These are phyloP conservation scores for Whitmania pigra DNA, from an alignment of 1,140 invertebrate species.

Conservation along the genomic window DNA sequence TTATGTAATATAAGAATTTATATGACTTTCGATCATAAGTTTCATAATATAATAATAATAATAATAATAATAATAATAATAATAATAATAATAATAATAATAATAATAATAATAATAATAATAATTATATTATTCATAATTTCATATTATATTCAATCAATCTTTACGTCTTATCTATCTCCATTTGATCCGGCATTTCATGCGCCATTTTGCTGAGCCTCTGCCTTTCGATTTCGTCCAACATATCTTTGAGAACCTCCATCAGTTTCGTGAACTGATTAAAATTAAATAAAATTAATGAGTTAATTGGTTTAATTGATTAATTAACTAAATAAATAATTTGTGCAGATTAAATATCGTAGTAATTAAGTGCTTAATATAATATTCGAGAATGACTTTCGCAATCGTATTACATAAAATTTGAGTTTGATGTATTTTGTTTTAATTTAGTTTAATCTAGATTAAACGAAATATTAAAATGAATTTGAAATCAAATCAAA, in stretches of 20 bases:
- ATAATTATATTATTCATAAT: neutral
- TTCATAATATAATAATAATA: neutral
- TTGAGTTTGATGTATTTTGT: too few relatives aligned
- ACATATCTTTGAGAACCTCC: slow-evolving; percentile 79
- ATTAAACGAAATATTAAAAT: too few relatives aligned
- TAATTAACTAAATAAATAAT: too few relatives aligned
- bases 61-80: neutral
- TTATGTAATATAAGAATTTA: neutral
- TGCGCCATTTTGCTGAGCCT: slow-evolving; percentile 35
- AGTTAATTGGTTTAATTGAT: too few relatives aligned
- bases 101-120: neutral
- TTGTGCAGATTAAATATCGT: too few relatives aligned
- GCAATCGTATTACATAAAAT: too few relatives aligned
- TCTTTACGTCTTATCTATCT: slow-evolving; percentile 12
- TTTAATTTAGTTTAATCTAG: too few relatives aligned
- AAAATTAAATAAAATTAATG: too few relatives aligned
- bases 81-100: neutral
- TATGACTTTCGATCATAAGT: too few relatives aligned
- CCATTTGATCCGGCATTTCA: slow-evolving; percentile 31
- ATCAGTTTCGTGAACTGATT: slow-evolving; percentile 60
- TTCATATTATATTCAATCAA: neutral
- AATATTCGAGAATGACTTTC: too few relatives aligned
- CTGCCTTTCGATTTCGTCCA: slow-evolving; percentile 71
- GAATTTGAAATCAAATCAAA: too few relatives aligned
- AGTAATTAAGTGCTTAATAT: too few relatives aligned